These are phyloP conservation scores for Brachyalestes nurse DNA, from an alignment of 2,797 vertebrate species.

Conservation along the genomic window DNA sequence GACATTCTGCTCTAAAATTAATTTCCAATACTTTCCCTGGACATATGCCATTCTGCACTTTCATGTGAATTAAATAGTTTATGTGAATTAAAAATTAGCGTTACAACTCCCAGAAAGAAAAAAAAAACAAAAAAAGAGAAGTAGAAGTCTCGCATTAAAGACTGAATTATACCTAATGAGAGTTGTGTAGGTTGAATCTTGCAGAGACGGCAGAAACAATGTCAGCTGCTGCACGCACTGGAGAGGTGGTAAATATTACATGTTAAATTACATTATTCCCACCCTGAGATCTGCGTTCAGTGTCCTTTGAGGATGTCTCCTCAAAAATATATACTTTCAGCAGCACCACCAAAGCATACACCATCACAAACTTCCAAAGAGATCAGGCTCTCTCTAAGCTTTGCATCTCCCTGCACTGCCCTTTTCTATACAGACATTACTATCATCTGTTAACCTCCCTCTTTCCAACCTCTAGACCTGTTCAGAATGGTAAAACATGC, in stretches of 20 bases:
- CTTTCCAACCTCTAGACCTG: constrained; percentile 1
- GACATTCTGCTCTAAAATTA: constrained; percentile 55
- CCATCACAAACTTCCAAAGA: background rate
- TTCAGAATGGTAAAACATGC: constrained; percentile 25
- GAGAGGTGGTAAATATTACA: constrained; percentile 41
- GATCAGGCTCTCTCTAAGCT: background rate
- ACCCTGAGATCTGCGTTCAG: constrained; percentile 29
- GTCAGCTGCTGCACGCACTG: constrained; percentile 17
- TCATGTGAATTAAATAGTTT: constrained; percentile 33
- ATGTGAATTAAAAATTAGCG: constrained; percentile 30
- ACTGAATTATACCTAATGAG: constrained; percentile 41
- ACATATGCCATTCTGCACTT: constrained; percentile 45
- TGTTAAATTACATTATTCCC: constrained; percentile 37
- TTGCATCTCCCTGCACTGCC: background rate
- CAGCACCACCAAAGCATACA: background rate
- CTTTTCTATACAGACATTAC: constrained; percentile 4
- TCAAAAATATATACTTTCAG: constrained; percentile 7
- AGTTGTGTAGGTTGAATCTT: constrained; percentile 27
- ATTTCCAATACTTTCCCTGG: constrained; percentile 52
- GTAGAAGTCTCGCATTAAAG: constrained; percentile 26
- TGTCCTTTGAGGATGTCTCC: constrained; percentile 7
- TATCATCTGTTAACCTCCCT: constrained; percentile 19
- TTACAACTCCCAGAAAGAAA: constrained; percentile 21
- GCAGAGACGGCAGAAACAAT: constrained; percentile 27
- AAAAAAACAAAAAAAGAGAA: background rate